These are phyloP conservation scores for Micropoecilia bifurca DNA, from an alignment of 2,797 vertebrate genomes.

Conservation along the genomic window DNA sequence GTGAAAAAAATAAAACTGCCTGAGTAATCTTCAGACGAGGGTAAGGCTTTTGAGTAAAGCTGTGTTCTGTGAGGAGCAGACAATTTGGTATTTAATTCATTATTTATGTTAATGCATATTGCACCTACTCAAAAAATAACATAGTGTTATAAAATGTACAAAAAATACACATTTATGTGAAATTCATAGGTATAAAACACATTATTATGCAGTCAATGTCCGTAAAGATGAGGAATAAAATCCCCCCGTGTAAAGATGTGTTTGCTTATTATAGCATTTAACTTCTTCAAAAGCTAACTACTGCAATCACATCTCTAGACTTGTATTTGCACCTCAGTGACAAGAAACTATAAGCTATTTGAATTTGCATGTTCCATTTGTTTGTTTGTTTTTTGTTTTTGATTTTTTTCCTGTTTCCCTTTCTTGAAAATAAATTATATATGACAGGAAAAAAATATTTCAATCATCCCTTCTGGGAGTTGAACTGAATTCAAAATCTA, in stretches of 20 bases:
- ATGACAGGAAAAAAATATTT: not conserved
- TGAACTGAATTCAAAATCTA: not conserved
- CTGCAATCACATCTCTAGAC: not conserved
- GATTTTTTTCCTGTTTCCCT: not conserved
- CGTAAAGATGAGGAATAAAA: not conserved
- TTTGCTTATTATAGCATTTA: not conserved
- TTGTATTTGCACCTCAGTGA: not conserved
- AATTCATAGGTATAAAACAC: not conserved
- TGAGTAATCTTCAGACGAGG: not conserved
- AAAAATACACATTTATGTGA: not conserved
- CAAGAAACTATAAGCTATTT: conserved; percentile 21
- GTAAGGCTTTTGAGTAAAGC: not conserved
- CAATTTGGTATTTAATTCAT: not conserved
- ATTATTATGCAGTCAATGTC: not conserved
- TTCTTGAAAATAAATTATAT: not conserved
- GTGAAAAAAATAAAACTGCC: not conserved
- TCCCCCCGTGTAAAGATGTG: not conserved
- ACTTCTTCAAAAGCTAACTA: conserved; percentile 6
- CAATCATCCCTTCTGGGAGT: not conserved
- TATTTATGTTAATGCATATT: not conserved
- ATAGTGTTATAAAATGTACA: not conserved
- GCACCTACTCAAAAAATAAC: not conserved
- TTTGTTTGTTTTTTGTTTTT: not conserved
- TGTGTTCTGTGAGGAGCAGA: not conserved
- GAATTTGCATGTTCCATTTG: conserved; percentile 27